Conservation (phyloP, 2,888 invertebrate genomes). For the Dioctria rufipes region DNA sequence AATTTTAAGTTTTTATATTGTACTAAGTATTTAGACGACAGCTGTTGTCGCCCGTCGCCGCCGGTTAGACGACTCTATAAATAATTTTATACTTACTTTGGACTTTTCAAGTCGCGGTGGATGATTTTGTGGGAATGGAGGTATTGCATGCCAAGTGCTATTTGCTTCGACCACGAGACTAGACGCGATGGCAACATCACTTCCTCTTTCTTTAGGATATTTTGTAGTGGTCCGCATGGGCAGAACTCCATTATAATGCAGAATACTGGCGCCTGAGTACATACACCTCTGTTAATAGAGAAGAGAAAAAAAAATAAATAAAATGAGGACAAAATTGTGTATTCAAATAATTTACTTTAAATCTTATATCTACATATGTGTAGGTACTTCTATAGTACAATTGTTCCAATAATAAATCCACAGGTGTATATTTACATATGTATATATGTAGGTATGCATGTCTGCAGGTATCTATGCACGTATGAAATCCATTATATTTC, state of each 20-base stretch:
- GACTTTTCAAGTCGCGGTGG: conserved; percentile 98
- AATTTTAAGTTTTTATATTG: not conserved
- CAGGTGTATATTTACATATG: no score
- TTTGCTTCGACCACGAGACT: conserved; percentile 94
- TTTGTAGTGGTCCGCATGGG: conserved; percentile 94
- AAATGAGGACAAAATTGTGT: conserved; percentile 58
- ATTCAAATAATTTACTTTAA: no score
- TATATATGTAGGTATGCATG: no score
- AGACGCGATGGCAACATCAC: conserved; percentile 89
- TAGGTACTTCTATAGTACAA: no score
- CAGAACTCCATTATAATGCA: conserved; percentile 99
- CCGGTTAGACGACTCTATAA: conserved; percentile 38
- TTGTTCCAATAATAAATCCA: no score
- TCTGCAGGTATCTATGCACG: no score
- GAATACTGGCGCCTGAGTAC: conserved; percentile 91
- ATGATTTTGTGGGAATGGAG: conserved; percentile 97
- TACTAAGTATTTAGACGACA: not conserved
- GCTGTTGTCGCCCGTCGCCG: not conserved
- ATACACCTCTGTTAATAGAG: conserved; percentile 82
- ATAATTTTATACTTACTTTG: conserved; percentile 83
- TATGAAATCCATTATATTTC: no score
- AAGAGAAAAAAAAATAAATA: conserved; percentile 42
- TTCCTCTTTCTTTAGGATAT: conserved; percentile 87
- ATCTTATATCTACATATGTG: no score
- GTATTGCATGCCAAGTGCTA: conserved; percentile 97